Evolutionary conservation across 2,113 vertebrate genomes (phyloP), one percentile per base, ranked within the genome.

Genomic region (Cottus gobio): DNA sequence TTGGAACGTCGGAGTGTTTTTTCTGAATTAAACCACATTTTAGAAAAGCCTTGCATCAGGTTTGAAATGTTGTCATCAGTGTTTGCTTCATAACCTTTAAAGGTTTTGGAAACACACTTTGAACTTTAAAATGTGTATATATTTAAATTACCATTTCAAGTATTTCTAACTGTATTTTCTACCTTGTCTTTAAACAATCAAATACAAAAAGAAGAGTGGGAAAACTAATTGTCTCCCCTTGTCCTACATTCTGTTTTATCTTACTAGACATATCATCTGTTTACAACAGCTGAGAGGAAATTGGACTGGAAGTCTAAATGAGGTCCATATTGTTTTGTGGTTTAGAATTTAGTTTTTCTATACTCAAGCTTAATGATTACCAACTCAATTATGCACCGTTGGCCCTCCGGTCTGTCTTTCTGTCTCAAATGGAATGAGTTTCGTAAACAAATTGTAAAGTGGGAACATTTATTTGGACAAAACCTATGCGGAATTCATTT

Each of bases 381-480:
- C 7, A 48, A n/a, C 46, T 15, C 20, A 50, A 2, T 3, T 1
- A 16, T 5, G 20, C 5, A 28, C 16, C 5, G 3, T 42, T 42
- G 34, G 28, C 34, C 7, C 39, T 11, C 10, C 24, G 31, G 16
- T 42, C 28, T 42, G 12, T 73, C 42, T 31, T 75, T 57, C 22
- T 22, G 26, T 11, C 12, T 70, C 8, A 15, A 6, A 46, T 54
- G 7, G 1, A 66, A 68, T 36, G 2, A 71, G 37, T 50, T 12
- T 66, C 65, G 71, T 1, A 24, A 20, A 66, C 44, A 58, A 66
- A 16, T 22, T 31, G 7, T 62, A 31, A 42, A 30, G 4, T 67
- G 26, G 24, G 36, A 62, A 78, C 28, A 54, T 87, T 87, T 89
- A 85, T 71, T 88, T 73, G 7, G 10, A 80, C 34, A 72, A 87